Percentiles rank a stretch among this genome's conserved stretches.
Conservation (phyloP, 2,113 vertebrate genomes). For the Eolophus roseicapilla region DNA sequence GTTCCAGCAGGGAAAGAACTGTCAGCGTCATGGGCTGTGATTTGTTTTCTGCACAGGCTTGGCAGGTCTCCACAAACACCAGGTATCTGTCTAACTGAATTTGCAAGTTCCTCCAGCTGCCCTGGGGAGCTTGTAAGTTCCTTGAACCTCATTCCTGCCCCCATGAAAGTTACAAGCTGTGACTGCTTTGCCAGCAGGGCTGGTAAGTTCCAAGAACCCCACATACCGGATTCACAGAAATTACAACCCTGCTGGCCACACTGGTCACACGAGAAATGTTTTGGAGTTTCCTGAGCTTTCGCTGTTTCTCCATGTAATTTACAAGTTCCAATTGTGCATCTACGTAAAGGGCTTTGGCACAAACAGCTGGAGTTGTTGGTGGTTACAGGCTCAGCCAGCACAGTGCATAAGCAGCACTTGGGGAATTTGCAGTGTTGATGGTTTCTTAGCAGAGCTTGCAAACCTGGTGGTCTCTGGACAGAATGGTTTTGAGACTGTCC, state of each 20-base stretch:
- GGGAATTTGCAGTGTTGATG: neutral
- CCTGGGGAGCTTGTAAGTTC: conserved; percentile 26
- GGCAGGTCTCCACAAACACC: neutral
- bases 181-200: neutral
- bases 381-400: neutral
- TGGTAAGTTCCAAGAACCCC: conserved; percentile 53
- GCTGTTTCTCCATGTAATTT: conserved; percentile 15
- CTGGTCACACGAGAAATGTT: conserved; percentile 7
- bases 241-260: conserved; percentile 34
- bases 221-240: conserved; percentile 52
- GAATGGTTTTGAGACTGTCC: neutral
- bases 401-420: neutral
- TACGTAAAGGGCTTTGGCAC: conserved; percentile 39
- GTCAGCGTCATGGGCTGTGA: neutral
- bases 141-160: conserved; percentile 8
- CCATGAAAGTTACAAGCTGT: neutral
- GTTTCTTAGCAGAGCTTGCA: neutral
- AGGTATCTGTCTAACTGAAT: conserved; percentile 27
- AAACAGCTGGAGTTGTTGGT: neutral
- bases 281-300: conserved; percentile 16
- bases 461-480: neutral
- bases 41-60: neutral
- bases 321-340: conserved; percentile 1
- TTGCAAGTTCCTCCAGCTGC: conserved; percentile 12
- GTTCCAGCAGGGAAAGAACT: neutral